Evolutionary conservation across 2,888 invertebrate genomes (phyloP).

Genomic region (Morpho helenor): DNA sequence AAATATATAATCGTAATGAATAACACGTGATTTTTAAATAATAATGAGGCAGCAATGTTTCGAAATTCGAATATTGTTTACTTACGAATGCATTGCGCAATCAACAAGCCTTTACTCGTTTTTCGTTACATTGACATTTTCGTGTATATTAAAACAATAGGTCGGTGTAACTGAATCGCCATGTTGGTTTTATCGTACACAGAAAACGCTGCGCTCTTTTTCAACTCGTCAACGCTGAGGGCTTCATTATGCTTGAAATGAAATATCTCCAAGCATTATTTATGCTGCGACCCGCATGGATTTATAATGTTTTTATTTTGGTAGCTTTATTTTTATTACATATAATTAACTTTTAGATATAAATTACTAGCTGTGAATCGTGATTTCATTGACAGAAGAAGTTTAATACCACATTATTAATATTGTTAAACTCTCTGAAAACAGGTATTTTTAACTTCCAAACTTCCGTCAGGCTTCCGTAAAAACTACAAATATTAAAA

Average conservation of each 20-base stretch:
- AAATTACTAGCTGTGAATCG: not conserved
- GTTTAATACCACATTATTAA: too few relatives aligned
- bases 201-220: constrained; percentile 12
- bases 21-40: too few relatives aligned
- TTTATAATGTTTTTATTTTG: constrained; percentile 13
- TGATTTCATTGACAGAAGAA: not conserved
- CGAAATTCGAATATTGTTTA: too few relatives aligned
- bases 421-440: too few relatives aligned
- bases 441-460: too few relatives aligned
- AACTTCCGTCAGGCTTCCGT: too few relatives aligned
- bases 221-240: constrained; percentile 18
- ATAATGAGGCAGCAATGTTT: too few relatives aligned
- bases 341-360: not conserved
- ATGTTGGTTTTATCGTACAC: constrained; percentile 1
- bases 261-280: constrained; percentile 21
- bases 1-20: too few relatives aligned
- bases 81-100: too few relatives aligned
- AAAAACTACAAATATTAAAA: too few relatives aligned
- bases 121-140: constrained; percentile 8
- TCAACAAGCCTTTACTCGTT: not conserved
- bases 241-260: constrained; percentile 25
- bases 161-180: not conserved
- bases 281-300: constrained; percentile 17
- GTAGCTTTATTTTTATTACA: not conserved
- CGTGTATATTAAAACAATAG: not conserved